Percentiles rank a stretch among this genome's conserved stretches.
These are phyloP conservation scores for Siniperca undulata DNA, from an alignment of 2,797 vertebrate species.

Conservation along the genomic window DNA sequence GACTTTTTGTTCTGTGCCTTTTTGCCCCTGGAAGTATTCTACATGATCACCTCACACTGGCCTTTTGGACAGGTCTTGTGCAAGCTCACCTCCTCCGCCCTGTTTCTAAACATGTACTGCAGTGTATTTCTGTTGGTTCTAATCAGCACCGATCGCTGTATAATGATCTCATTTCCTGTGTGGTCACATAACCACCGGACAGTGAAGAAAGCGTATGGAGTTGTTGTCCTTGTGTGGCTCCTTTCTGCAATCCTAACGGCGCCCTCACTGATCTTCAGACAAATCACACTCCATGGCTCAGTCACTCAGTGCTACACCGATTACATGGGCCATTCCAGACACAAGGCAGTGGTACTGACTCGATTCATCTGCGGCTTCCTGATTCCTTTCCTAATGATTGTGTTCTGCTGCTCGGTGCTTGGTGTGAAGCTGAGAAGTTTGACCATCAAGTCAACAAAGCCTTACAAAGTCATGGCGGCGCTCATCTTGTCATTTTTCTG, in stretches of 20 bases:
- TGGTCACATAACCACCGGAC: conserved; percentile 92
- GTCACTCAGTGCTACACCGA: conserved; percentile 84
- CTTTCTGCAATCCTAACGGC: conserved; percentile 86
- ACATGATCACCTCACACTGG: conserved; percentile 83
- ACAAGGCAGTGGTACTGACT: conserved; percentile 77
- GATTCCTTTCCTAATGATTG: conserved; percentile 88
- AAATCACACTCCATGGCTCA: conserved; percentile 58
- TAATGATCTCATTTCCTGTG: conserved; percentile 88
- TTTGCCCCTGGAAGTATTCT: conserved; percentile 84
- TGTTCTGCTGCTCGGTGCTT: conserved; percentile 86
- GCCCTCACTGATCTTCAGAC: conserved; percentile 87
- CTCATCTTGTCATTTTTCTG: conserved; percentile 92
- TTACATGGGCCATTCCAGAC: conserved; percentile 67
- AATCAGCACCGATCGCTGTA: conserved; percentile 91
- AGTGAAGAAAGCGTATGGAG: conserved; percentile 69
- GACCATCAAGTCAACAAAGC: conserved; percentile 88
- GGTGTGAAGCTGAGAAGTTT: conserved; percentile 81
- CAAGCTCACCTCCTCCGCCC: conserved; percentile 89
- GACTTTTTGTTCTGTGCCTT: conserved; percentile 90
- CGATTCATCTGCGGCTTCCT: conserved; percentile 89
- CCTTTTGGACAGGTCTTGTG: conserved; percentile 89
- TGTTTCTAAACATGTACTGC: conserved; percentile 94
- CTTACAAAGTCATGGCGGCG: conserved; percentile 89
- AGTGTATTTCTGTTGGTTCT: conserved; percentile 90
- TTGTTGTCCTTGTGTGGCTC: conserved; percentile 84